A percentile compares a stretch with the other conserved stretches of the same genome.
Conservation (phyloP, 2,797 vertebrate species). For the Artibeus jamaicensis region DNA sequence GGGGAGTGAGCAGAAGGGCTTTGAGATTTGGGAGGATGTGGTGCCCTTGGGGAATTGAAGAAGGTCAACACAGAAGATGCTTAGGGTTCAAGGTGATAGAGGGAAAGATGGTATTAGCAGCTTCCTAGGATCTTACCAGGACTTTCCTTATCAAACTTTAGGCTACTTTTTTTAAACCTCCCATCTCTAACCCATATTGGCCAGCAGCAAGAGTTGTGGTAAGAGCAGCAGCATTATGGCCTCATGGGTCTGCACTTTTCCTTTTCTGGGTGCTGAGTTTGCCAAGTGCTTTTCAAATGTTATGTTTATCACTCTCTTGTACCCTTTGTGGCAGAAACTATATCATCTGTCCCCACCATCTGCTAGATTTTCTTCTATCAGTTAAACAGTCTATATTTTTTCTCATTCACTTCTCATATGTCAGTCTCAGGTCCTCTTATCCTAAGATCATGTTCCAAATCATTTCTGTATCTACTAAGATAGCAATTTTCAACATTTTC, state of each 20-base stretch:
- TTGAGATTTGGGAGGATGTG: background rate
- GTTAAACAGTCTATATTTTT: background rate
- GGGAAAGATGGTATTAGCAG: background rate
- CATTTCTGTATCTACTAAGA: background rate
- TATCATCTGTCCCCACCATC: too few species aligned
- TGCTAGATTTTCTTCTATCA: background rate
- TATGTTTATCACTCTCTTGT: background rate
- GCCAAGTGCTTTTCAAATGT: background rate
- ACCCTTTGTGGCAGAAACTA: background rate
- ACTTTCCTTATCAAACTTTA: background rate
- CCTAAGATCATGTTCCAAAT: too few species aligned
- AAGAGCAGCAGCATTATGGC: background rate
- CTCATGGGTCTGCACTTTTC: background rate
- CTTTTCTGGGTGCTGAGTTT: background rate
- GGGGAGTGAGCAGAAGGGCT: background rate
- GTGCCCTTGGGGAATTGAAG: background rate
- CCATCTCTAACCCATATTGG: background rate
- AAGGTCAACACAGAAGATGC: background rate
- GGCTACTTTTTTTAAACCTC: background rate
- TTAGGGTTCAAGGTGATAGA: background rate
- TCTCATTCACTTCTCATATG: background rate
- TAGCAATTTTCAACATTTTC: background rate
- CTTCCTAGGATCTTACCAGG: background rate
- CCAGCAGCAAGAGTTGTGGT: background rate
- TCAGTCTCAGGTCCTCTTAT: background rate